phyloP scores from a whole-genome alignment of 2,888 invertebrate genomes.

The Plagodis dolabraria region DNA sequence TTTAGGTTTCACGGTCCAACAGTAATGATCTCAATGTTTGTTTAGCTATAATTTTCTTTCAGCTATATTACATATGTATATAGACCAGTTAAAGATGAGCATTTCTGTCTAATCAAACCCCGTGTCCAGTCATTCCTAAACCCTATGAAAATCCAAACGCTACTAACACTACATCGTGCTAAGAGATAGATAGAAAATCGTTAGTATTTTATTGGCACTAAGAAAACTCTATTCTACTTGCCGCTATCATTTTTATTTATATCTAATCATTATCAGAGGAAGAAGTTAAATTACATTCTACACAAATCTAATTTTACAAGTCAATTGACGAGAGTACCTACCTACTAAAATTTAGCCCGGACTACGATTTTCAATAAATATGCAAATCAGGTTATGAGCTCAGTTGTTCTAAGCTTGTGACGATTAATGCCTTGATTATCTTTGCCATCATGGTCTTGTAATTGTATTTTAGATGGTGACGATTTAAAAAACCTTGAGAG shows the following conservation, averaged over 20 bases:
- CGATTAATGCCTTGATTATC: constrained; percentile 55
- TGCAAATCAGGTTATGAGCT: constrained; percentile 64
- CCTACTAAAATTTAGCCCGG: constrained; percentile 55
- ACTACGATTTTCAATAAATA: constrained; percentile 70
- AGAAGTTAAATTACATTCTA: constrained; percentile 52
- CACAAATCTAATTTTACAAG: constrained; percentile 50
- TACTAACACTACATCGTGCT: constrained; percentile 66
- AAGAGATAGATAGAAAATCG: constrained; percentile 50
- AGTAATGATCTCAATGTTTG: too few relatives aligned
- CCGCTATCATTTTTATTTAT: constrained; percentile 52
- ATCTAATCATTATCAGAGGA: constrained; percentile 51
- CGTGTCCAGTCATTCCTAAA: constrained; percentile 66
- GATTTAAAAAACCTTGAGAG: constrained; percentile 39
- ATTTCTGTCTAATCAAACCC: constrained; percentile 30
- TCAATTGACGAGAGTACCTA: constrained; percentile 49
- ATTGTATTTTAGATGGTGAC: constrained; percentile 46
- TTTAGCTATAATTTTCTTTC: too few relatives aligned
- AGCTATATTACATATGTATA: too few relatives aligned
- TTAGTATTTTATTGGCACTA: constrained; percentile 53
- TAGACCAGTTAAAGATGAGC: not conserved
- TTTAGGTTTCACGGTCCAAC: too few relatives aligned
- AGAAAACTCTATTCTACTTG: constrained; percentile 49
- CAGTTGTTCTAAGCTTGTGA: constrained; percentile 56
- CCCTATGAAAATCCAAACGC: constrained; percentile 69
- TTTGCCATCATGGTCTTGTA: constrained; percentile 49